phyloP scores from a whole-genome alignment of 2,888 invertebrate species.

The Altica lythri region DNA sequence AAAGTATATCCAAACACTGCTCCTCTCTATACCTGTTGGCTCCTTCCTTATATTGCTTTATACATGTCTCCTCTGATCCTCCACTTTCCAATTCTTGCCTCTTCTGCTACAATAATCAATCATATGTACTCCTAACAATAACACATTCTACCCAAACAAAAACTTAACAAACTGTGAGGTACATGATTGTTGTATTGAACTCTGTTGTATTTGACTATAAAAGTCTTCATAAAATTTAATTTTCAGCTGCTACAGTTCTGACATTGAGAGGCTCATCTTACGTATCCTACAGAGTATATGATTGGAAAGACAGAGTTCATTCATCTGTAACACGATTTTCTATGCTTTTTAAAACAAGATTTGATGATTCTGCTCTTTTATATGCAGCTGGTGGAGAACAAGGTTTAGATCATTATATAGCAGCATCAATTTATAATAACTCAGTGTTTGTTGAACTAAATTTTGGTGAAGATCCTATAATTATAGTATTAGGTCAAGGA shows the following conservation, averaged over 20 bases:
- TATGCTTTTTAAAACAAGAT: conserved; percentile 87
- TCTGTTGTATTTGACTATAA: no score
- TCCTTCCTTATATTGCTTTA: no score
- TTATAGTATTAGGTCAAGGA: conserved; percentile 68
- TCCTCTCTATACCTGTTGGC: no score
- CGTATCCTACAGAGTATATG: conserved; percentile 89
- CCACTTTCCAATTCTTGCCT: no score
- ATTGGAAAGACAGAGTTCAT: conserved; percentile 90
- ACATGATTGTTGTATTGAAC: no score
- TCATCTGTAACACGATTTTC: conserved; percentile 86
- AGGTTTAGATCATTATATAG: conserved; percentile 87
- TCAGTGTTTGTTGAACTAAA: conserved; percentile 86
- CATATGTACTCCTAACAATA: no score
- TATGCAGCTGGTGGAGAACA: conserved; percentile 92
- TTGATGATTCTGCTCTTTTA: conserved; percentile 89
- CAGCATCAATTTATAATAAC: conserved; percentile 82
- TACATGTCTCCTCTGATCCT: no score
- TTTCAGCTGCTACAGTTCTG: conserved; percentile 79
- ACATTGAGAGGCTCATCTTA: conserved; percentile 90
- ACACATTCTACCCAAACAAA: no score
- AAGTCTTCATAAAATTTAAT: no score
- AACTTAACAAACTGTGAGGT: no score
- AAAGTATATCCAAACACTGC: no score
- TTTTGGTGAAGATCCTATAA: conserved; percentile 79
- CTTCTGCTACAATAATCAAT: no score